phyloP scores from a whole-genome alignment of 2,888 invertebrate species.

The Mythimna albipuncta region DNA sequence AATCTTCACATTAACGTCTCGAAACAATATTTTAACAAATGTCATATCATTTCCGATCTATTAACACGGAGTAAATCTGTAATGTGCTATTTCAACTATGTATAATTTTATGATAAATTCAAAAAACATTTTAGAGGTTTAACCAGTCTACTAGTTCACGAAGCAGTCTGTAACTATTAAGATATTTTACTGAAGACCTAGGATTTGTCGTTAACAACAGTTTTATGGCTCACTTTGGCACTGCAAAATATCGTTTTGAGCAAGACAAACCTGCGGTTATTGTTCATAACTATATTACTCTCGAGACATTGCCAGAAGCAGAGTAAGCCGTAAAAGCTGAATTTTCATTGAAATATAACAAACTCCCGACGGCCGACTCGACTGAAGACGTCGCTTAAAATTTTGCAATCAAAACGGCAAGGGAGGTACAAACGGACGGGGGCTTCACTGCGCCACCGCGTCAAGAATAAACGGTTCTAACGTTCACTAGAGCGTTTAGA shows the following conservation, averaged over 20 bases:
- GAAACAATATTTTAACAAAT: slow-evolving; percentile 76
- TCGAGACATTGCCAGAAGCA: slow-evolving; percentile 81
- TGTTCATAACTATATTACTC: slow-evolving; percentile 71
- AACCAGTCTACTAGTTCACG: slow-evolving; percentile 89
- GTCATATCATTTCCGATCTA: slow-evolving; percentile 76
- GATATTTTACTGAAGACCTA: slow-evolving; percentile 87
- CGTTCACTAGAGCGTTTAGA: slow-evolving; percentile 71
- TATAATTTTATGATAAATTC: slow-evolving; percentile 79
- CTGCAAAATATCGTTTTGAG: slow-evolving; percentile 86
- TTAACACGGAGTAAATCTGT: slow-evolving; percentile 81
- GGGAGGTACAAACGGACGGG: slow-evolving; percentile 58
- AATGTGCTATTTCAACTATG: slow-evolving; percentile 82
- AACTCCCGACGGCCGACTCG: slow-evolving; percentile 70
- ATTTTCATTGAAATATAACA: slow-evolving; percentile 73
- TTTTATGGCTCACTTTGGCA: slow-evolving; percentile 90
- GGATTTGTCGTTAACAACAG: slow-evolving; percentile 79
- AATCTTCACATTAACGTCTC: slow-evolving; percentile 75
- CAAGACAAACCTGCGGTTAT: slow-evolving; percentile 82
- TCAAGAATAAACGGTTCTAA: slow-evolving; percentile 68
- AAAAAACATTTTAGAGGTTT: slow-evolving; percentile 86
- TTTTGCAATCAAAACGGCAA: slow-evolving; percentile 65
- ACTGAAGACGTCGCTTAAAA: slow-evolving; percentile 67
- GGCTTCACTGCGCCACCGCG: slow-evolving; percentile 65
- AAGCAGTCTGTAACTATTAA: slow-evolving; percentile 88
- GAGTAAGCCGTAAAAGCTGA: slow-evolving; percentile 90